Evolutionary conservation across 2,797 vertebrate species (phyloP), one percentile per base, ranked within the genome.

Genomic region (Scolopax bukidnonensis): DNA sequence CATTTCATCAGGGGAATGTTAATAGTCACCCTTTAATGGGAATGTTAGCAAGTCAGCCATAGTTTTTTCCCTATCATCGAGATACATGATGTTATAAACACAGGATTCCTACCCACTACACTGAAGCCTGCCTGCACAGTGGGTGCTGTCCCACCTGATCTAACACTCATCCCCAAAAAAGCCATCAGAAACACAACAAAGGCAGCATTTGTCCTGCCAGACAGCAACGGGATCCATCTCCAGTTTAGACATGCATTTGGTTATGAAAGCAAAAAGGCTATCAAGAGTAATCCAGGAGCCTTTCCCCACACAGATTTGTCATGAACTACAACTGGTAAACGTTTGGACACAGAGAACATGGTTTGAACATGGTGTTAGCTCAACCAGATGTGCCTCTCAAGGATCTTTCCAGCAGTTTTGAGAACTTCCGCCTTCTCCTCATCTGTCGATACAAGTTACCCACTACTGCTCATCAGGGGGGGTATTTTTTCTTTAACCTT

Each of bases 381-480:
- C 59, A 64, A 41, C 12, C 17, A 4, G 12, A 32, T 14, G 4
- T 4, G 9, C 0, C 0, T 28, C 64, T 70, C 18, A 40, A 43
- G 24, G 50, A 53, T 41, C 40, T 19, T 38, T 56, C 16, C 68
- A 68, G 51, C 47, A 84, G 36, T 36, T 36, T 36, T 36, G 36
- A 36, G 36, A 36, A 36, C 36, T 36, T 36, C 36, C 36, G 36
- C 36, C 36, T 36, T 36, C 8, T 36, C 36, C 36, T 36, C 36
- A 36, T 36, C 36, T 36, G 36, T 36, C 8, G 36, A 36, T 36
- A 36, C 36, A 36, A 36, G 36, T 36, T 36, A 36, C 36, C 36
- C 36, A 36, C 36, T 36, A 36, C 36, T 8, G 8, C 36, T 36
- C 36, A 36, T 36, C 36, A 36, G 36, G 36, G 36, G 36, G 36